These are phyloP conservation scores for Siphonodentalium dalli DNA, from an alignment of 2,888 invertebrate species.

Conservation along the genomic window DNA sequence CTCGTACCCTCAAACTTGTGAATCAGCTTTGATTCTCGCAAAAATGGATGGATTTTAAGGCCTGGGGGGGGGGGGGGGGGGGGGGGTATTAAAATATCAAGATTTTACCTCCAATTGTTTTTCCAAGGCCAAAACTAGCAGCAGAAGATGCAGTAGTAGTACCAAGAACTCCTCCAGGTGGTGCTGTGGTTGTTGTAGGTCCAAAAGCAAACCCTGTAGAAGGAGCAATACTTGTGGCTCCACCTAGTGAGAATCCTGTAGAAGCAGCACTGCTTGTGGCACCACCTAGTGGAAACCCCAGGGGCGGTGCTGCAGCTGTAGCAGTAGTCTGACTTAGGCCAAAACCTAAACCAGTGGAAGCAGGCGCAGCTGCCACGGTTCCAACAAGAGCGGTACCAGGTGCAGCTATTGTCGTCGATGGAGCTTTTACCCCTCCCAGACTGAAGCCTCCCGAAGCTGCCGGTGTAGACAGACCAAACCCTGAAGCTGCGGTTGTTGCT, in stretches of 20 bases:
- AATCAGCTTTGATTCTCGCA: too few species aligned
- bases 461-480: constrained; percentile 2
- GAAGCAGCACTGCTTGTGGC: constrained; percentile 7
- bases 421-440: constrained; percentile 2
- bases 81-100: too few species aligned
- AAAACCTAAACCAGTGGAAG: background rate
- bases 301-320: constrained; percentile 19
- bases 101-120: background rate
- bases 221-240: constrained; percentile 5
- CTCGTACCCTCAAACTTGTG: too few species aligned
- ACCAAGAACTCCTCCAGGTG: constrained; percentile 19
- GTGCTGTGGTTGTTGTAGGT: constrained; percentile 21
- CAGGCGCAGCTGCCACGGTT: background rate
- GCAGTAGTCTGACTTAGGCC: background rate
- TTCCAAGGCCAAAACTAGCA: background rate
- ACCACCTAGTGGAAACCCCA: constrained; percentile 17
- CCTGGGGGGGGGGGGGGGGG: too few species aligned
- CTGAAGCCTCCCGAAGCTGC: constrained; percentile 10
- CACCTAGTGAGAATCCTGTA: constrained; percentile 16
- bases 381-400: constrained; percentile 9
- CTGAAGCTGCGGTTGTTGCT: constrained; percentile 22
- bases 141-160: background rate
- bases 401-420: background rate
- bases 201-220: constrained; percentile 18
- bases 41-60: too few species aligned